phyloP scores from a whole-genome alignment of 2,797 vertebrate genomes.

The Hapalemur alaotrensis region DNA sequence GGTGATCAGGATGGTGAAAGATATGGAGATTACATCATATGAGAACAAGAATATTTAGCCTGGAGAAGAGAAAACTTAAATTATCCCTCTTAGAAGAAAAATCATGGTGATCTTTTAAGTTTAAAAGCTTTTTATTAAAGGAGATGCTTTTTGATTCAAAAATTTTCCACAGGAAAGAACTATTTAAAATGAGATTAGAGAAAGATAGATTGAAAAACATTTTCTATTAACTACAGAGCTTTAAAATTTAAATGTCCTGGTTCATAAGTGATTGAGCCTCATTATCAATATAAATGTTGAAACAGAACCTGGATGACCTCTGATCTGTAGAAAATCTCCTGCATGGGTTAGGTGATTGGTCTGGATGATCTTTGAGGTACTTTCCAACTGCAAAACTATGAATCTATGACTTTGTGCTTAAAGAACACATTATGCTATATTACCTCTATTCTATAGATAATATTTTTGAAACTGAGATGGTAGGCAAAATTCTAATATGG shows the following conservation, averaged over 20 bases:
- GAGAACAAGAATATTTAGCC: background rate
- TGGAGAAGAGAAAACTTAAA: background rate
- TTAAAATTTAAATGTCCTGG: background rate
- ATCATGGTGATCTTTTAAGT: background rate
- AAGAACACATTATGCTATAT: background rate
- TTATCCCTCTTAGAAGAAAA: background rate
- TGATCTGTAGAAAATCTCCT: background rate
- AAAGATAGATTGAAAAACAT: background rate
- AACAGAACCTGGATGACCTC: background rate
- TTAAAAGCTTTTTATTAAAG: background rate
- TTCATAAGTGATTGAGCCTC: background rate
- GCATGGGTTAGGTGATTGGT: background rate
- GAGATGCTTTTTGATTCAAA: background rate
- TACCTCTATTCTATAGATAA: background rate
- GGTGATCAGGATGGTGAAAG: background rate
- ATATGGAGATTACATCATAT: background rate
- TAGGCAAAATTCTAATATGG: background rate
- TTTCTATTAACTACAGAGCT: background rate
- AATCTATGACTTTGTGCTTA: background rate
- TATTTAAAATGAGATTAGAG: background rate
- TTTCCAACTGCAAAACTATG: background rate
- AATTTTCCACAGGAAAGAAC: background rate
- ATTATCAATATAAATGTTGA: background rate
- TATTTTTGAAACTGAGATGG: background rate
- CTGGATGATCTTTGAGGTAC: background rate